Evolutionary conservation across 2,113 vertebrate genomes (phyloP).

Genomic region (Centrocercus urophasianus): DNA sequence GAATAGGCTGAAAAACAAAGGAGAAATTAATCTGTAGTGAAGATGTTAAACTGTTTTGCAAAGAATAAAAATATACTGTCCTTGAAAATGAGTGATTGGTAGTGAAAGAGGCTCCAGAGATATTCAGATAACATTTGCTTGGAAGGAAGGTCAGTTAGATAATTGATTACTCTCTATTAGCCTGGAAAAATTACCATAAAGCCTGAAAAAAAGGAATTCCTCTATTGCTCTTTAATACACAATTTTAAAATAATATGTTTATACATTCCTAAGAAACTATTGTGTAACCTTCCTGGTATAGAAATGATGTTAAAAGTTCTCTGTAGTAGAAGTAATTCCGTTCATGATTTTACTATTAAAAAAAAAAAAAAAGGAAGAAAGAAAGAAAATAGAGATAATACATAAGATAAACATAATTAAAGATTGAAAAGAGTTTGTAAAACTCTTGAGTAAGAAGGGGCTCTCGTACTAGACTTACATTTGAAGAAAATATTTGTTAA

Average conservation of each 20-base stretch:
- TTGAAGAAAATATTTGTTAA: neutral
- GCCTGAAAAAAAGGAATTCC: neutral
- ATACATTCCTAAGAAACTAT: neutral
- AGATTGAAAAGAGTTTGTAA: neutral
- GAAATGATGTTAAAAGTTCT: neutral
- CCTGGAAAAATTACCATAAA: slow-evolving; percentile 40
- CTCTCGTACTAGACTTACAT: neutral
- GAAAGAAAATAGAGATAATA: neutral
- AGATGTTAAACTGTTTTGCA: slow-evolving; percentile 71
- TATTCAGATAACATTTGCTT: slow-evolving; percentile 62
- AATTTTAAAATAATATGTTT: neutral
- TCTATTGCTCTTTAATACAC: neutral
- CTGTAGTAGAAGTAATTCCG: neutral
- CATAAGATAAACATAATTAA: neutral
- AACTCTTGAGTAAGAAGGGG: neutral
- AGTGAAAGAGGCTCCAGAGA: slow-evolving; percentile 59
- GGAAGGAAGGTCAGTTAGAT: slow-evolving; percentile 71
- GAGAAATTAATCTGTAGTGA: slow-evolving; percentile 37
- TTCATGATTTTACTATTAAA: neutral
- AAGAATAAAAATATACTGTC: slow-evolving; percentile 65
- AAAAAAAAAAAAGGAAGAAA: neutral
- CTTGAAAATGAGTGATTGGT: slow-evolving; percentile 66
- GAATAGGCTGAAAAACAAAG: slow-evolving; percentile 18
- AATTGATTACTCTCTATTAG: slow-evolving; percentile 61
- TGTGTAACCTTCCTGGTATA: neutral